Conservation (phyloP, 1,140 invertebrate species). For the Drosophila suzukii region DNA sequence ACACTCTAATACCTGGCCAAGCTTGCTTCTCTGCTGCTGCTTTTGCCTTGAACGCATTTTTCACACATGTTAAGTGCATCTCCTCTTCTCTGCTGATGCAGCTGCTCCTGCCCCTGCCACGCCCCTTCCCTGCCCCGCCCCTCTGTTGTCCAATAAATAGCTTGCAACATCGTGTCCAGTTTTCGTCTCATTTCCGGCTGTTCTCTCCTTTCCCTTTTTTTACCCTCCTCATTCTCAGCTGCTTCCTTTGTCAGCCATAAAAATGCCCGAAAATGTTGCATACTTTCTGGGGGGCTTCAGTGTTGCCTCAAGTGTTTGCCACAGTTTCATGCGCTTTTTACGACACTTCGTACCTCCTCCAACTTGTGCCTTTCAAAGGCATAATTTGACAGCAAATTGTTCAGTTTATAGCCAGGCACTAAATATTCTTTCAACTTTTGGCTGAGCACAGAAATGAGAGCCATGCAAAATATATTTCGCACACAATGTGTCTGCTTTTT, state of each 20-base stretch:
- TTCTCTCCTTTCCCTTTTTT: background rate
- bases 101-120: background rate
- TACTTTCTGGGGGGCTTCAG: constrained; percentile 20
- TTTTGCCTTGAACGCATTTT: constrained; percentile 74
- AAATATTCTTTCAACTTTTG: constrained; percentile 59
- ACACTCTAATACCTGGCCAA: constrained; percentile 52
- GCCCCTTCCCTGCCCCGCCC: background rate
- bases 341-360: constrained; percentile 51
- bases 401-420: constrained; percentile 61
- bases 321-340: constrained; percentile 71
- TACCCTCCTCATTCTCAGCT: background rate
- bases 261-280: constrained; percentile 71
- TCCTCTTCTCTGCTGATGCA: background rate
- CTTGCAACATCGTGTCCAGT: constrained; percentile 43
- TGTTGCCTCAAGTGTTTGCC: constrained; percentile 51
- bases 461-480: constrained; percentile 57
- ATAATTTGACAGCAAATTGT: constrained; percentile 78
- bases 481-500: constrained; percentile 49
- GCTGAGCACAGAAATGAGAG: background rate
- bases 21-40: constrained; percentile 28
- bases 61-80: constrained; percentile 57
- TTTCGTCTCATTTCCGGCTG: constrained; percentile 35
- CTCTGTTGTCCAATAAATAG: constrained; percentile 71
- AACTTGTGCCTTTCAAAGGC: constrained; percentile 45
- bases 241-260: constrained; percentile 54